Conservation (phyloP, 1,140 invertebrate species). For the Drosophila truncata region DNA sequence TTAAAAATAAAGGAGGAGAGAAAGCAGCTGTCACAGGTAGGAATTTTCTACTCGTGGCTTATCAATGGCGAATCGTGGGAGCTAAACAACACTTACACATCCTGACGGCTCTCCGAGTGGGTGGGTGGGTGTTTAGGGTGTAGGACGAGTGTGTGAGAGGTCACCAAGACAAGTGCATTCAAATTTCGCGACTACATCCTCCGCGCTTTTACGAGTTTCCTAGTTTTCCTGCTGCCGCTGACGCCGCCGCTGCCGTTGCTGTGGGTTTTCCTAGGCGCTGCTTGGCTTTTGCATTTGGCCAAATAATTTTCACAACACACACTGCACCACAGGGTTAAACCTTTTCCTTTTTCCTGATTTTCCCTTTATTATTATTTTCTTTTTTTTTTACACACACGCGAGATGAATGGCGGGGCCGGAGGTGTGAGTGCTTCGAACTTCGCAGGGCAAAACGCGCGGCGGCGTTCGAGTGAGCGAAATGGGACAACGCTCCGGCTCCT, state of each 20-base stretch:
- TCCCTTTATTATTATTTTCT: constrained; percentile 4
- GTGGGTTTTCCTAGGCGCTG: constrained; percentile 13
- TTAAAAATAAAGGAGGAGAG: constrained; percentile 55
- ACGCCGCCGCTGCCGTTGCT: constrained; percentile 3
- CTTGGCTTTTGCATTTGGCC: constrained; percentile 24
- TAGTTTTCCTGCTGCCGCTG: constrained; percentile 9
- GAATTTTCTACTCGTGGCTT: constrained; percentile 40
- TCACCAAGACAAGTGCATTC: constrained; percentile 59
- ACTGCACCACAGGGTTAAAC: constrained; percentile 38
- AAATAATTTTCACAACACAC: constrained; percentile 38
- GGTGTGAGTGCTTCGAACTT: constrained; percentile 29
- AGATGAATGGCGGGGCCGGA: constrained; percentile 40
- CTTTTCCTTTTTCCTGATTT: constrained; percentile 2
- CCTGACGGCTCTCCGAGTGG: constrained; percentile 17
- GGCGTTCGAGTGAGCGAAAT: constrained; percentile 16
- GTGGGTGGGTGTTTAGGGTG: not conserved
- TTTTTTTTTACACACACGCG: constrained; percentile 34
- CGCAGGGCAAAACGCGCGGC: constrained; percentile 25
- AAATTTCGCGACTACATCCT: constrained; percentile 50
- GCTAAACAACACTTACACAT: constrained; percentile 55
- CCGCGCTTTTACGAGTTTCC: constrained; percentile 30
- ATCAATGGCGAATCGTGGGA: constrained; percentile 47
- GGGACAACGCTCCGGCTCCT: constrained; percentile 28
- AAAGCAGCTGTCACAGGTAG: constrained; percentile 35
- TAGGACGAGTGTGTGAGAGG: constrained; percentile 36